Evolutionary conservation across 2,797 vertebrate genomes (phyloP).

Genomic region (Phrynocephalus forsythii): DNA sequence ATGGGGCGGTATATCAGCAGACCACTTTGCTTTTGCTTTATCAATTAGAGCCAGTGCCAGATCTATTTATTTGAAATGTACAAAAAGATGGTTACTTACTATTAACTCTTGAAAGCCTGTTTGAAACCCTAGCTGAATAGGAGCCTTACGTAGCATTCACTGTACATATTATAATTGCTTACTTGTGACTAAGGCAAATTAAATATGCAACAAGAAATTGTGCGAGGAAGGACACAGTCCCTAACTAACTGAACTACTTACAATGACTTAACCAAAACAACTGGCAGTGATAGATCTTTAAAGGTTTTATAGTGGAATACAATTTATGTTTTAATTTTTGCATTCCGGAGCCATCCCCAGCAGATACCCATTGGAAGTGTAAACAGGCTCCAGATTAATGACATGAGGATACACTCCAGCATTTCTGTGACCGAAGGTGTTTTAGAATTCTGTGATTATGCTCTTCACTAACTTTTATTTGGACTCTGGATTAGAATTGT

Average conservation of each 20-base stretch:
- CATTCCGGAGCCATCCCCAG: not conserved
- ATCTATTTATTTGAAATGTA: not conserved
- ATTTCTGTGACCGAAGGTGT: not conserved
- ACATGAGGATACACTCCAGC: not conserved
- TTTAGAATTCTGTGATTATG: not conserved
- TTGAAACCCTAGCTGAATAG: not conserved
- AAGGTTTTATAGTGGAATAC: not conserved
- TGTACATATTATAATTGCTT: too few species aligned
- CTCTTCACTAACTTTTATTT: not conserved
- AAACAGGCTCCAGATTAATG: not conserved
- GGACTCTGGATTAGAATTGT: constrained; percentile 7
- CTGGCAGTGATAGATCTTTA: not conserved
- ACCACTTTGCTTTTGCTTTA: too few species aligned
- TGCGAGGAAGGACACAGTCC: not conserved
- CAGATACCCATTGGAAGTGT: not conserved
- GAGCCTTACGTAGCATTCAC: not conserved
- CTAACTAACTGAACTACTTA: not conserved
- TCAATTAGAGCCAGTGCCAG: not conserved
- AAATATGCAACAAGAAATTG: not conserved
- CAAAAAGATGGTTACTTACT: not conserved
- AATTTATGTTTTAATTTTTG: not conserved
- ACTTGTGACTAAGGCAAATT: too few species aligned
- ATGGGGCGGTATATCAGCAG: too few species aligned
- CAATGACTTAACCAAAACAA: not conserved
- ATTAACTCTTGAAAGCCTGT: not conserved